Base-by-base conservation (phyloP, 2,113 vertebrate genomes). In the Hipposideros armiger region DNA sequence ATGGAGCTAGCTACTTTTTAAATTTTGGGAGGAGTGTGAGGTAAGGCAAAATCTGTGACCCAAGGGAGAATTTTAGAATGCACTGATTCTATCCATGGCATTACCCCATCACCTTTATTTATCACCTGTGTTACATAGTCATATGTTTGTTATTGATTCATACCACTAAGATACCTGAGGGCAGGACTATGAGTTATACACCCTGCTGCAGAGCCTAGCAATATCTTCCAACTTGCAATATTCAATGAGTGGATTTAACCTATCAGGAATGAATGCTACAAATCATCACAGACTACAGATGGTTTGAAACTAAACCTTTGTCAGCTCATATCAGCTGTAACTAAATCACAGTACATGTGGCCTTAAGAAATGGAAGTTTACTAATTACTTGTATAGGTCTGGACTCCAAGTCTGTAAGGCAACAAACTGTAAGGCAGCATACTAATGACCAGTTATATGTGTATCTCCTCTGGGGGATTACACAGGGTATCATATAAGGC, bases 341-440 rank as follows among this genome's bases (percentile, higher is more conserved):
- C 4, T 50, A 80, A 81, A 66, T 69, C 0, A 20, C 3, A 52
- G 5, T 56, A 22, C 26, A 30, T 26, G 26, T 30, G 11, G 15
- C 24, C n/a, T 70, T 15, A 90, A 93, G 77, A 88, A 74, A 64
- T 86, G 15, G 36, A 94, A 70, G 54, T 47, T 69, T 78, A 20
- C 14, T 60, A 14, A 74, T 56, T 73, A 50, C 14, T 19, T 36
- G 7, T 24, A 7, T 13, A 64, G 24, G 22, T 30, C 24, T 42
- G 16, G 14, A 82, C 30, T 64, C 15, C 20, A 93, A 66, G 36
- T 66, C 32, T 42, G 0, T 50, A 85, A 60, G 52, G 11, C 14
- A 81, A 45, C 28, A 78, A 72, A 22, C 30, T 85, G 30, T 40
- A 36, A 36, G 36, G 36, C 69, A 30, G 19, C 4, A 54, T 32